These are phyloP conservation scores for Pollachius pollachius DNA, from an alignment of 2,113 vertebrate species.

Conservation along the genomic window DNA sequence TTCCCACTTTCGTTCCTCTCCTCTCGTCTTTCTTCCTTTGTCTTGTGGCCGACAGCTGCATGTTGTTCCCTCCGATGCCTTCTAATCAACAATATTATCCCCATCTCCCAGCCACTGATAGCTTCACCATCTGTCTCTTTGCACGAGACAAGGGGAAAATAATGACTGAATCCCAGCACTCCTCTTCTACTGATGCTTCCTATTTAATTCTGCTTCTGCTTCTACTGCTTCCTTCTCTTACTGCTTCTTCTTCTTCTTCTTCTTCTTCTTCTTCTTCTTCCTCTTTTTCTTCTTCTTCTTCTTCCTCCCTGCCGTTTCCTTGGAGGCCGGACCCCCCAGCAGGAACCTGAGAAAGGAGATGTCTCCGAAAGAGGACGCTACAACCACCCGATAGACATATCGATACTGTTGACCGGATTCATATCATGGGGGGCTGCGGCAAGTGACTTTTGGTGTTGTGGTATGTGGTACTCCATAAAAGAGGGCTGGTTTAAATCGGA, in stretches of 20 bases:
- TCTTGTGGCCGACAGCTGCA: slow-evolving; percentile 63
- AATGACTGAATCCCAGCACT: slow-evolving; percentile 70
- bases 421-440: slow-evolving; percentile 28
- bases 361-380: slow-evolving; percentile 32
- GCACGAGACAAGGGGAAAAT: slow-evolving; percentile 68
- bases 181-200: slow-evolving; percentile 15
- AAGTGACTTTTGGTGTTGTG: slow-evolving; percentile 19
- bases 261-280: too few species aligned
- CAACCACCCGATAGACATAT: slow-evolving; percentile 21
- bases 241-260: too few species aligned
- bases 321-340: slow-evolving; percentile 26
- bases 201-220: slow-evolving; percentile 32
- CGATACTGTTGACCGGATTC: slow-evolving; percentile 9
- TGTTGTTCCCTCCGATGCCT: slow-evolving; percentile 69
- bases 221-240: slow-evolving; percentile 1
- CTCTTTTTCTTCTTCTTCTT: too few species aligned
- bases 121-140: slow-evolving; percentile 72
- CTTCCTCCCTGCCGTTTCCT: slow-evolving; percentile 36
- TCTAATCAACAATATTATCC: slow-evolving; percentile 75
- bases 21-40: slow-evolving; percentile 25
- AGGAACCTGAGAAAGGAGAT: slow-evolving; percentile 37
- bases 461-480: neutral
- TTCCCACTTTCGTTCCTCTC: slow-evolving; percentile 21
- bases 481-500: slow-evolving; percentile 35
- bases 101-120: slow-evolving; percentile 64